Base-by-base conservation (phyloP, 2,797 vertebrate species). In the Eupleurogrammus muticus region DNA sequence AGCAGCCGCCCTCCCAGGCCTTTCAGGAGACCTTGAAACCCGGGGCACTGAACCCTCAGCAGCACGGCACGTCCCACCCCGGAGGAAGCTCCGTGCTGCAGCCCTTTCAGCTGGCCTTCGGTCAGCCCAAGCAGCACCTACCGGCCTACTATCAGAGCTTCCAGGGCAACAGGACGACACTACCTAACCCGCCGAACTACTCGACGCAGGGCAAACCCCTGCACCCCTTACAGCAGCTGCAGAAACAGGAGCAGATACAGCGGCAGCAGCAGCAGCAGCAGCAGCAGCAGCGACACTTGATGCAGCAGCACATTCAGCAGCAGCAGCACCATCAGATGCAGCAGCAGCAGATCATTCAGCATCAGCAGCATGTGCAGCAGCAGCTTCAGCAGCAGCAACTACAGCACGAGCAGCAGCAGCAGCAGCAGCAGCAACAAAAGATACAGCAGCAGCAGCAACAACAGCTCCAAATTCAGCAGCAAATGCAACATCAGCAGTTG, bases 81-180 rank as follows among this genome's bases (percentile, higher is more conserved):
- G 89, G 87, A 14, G 92, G 91, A 16, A 90, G 94, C 54, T 94
- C 97, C 0, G 96, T 98, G 0, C 55, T 99, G 84, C 97, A 99
- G 71, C 95, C 97, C 75, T 99, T 99, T 86, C 97, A 98, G 87
- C 78, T 98, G 88, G 98, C 98, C 0, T 99, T 99, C 12, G 98
- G 97, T 75, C 96, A 97, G 86, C 96, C 96, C 73, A 97, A 96
- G 87, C 96, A 95, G 79, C 92, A 93, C 71, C 87, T 94, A 67
- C 90, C 95, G 12, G 93, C 94, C 9, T 93, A 96, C 83, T 94
- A 96, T 83, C 97, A 97, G 66, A 92, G 94, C 63, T 98, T 98
- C 85, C 96, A 96, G 77, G 94, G 96, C 75, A 95, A 93, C 80
- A 92, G 95, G 72, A 84, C 93, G 10, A 85, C 95, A 34, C 92